phyloP scores from a whole-genome alignment of 1,140 invertebrate genomes.

The Myzus persicae region DNA sequence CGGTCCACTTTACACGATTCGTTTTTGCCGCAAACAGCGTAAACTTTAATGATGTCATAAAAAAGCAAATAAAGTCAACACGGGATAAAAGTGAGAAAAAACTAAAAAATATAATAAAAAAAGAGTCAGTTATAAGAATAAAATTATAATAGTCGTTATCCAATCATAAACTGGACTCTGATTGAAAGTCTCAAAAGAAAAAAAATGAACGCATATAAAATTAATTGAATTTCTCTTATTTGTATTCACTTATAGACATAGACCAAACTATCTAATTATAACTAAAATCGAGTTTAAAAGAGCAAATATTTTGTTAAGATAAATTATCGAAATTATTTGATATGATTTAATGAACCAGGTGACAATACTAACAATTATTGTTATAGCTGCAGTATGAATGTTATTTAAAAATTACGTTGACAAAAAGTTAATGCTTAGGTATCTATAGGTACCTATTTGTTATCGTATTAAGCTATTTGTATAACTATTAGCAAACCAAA shows the following conservation, averaged over 20 bases:
- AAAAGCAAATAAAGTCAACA: slow-evolving; percentile 44
- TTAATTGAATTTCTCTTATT: neutral
- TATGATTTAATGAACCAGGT: neutral
- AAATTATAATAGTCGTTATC: slow-evolving; percentile 33
- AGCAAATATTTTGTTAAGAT: neutral
- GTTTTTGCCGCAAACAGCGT: slow-evolving; percentile 45
- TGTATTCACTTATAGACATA: neutral
- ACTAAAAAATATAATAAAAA: slow-evolving; percentile 9
- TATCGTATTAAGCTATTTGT: too few relatives aligned
- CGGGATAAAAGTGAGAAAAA: neutral
- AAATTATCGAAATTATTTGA: neutral
- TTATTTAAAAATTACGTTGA: neutral
- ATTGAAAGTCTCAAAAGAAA: neutral
- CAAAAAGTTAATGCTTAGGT: too few relatives aligned
- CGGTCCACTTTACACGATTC: slow-evolving; percentile 45
- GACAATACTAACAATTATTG: neutral
- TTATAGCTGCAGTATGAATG: neutral
- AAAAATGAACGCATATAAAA: neutral
- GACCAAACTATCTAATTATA: neutral
- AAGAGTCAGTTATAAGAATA: neutral
- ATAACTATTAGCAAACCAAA: too few relatives aligned
- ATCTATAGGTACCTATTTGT: too few relatives aligned
- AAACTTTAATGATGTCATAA: slow-evolving; percentile 57
- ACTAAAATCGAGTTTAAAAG: neutral
- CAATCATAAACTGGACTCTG: slow-evolving; percentile 12